Percentiles rank a stretch among this genome's conserved stretches.
Evolutionary conservation across 2,797 vertebrate species (phyloP).

Genomic region (Diglossa cyanea): DNA sequence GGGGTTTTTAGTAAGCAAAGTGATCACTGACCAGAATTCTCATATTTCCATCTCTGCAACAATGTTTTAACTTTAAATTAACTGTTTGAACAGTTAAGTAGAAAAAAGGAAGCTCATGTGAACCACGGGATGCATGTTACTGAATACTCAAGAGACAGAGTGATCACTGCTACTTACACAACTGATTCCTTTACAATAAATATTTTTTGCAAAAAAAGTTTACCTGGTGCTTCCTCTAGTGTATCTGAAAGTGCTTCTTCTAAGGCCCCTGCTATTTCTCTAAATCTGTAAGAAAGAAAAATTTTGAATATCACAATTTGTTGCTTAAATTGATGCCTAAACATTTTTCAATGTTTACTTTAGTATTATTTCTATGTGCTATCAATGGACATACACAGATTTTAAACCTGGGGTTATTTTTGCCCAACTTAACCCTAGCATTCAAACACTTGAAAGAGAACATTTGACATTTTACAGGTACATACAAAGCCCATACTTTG

Average conservation of each 20-base stretch:
- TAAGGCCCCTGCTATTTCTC: constrained; percentile 90
- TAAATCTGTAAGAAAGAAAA: constrained; percentile 78
- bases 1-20: not conserved
- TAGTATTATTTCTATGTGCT: not conserved
- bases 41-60: not conserved
- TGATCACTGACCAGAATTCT: not conserved
- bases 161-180: not conserved
- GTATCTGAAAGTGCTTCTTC: constrained; percentile 85
- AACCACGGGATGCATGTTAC: fast-evolving
- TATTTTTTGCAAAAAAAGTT: not conserved
- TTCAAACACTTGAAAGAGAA: not conserved
- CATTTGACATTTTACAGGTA: not conserved
- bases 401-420: not conserved
- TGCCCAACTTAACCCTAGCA: not conserved
- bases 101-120: not conserved
- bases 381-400: not conserved
- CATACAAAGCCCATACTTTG: not conserved
- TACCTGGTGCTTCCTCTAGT: constrained; percentile 88
- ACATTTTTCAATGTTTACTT: not conserved
- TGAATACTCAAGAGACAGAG: not conserved
- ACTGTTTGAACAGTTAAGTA: not conserved
- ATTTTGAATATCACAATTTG: not conserved
- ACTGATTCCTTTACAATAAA: not conserved
- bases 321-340: not conserved
- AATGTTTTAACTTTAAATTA: not conserved